Conservation (phyloP, 2,888 invertebrate genomes). For the Endotricha flammealis region DNA sequence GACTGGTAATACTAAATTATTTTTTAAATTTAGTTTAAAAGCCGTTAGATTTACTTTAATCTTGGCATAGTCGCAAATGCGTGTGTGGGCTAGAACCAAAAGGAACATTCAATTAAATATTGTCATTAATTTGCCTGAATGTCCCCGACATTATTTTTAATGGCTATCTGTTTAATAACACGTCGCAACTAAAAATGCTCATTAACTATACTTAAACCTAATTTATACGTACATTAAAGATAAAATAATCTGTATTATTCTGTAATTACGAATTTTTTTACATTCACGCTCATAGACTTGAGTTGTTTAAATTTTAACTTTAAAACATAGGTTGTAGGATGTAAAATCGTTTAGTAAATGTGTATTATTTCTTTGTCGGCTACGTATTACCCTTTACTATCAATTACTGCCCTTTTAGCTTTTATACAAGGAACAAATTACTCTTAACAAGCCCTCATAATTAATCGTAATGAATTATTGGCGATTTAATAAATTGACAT, state of each 20-base stretch:
- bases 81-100: no score
- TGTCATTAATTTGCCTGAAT: no score
- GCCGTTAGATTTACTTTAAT: no score
- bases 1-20: no score
- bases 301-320: slow-evolving; percentile 7
- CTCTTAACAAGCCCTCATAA: slow-evolving; percentile 7
- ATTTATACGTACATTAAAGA: slow-evolving; percentile 9
- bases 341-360: background rate
- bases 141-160: no score
- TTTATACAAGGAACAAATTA: slow-evolving; percentile 6
- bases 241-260: slow-evolving; percentile 5
- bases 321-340: background rate
- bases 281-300: background rate
- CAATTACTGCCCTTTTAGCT: slow-evolving; percentile 6
- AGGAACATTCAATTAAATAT: no score
- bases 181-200: no score
- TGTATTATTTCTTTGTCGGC: slow-evolving; percentile 6
- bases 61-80: no score
- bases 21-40: no score
- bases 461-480: slow-evolving; percentile 10
- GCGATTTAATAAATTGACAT: slow-evolving; percentile 3
- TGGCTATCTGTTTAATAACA: no score
- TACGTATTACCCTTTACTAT: slow-evolving; percentile 1
- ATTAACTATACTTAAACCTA: slow-evolving; percentile 2
- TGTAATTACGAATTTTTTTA: no score